Conservation (phyloP, 2,113 vertebrate species). For the Bubalus kerabau region DNA sequence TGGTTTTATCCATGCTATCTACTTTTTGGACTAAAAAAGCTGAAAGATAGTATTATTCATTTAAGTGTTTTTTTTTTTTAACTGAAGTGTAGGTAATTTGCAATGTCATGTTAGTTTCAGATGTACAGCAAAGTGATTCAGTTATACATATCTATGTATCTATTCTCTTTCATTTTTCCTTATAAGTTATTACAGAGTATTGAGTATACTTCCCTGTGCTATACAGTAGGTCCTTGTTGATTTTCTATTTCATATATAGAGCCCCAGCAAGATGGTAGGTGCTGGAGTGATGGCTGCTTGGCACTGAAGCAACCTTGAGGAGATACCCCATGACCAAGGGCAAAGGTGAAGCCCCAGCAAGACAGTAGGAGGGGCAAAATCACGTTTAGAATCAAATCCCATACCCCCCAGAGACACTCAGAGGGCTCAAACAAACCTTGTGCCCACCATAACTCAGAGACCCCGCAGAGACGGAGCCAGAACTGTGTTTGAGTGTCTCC, state of each 20-base stretch:
- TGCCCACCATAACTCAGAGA: not conserved
- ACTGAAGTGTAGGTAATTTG: not conserved
- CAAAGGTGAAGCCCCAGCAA: not conserved
- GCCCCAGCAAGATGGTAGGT: not conserved
- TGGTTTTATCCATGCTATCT: not conserved
- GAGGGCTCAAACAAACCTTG: not conserved
- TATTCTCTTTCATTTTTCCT: not conserved
- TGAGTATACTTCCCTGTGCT: not conserved
- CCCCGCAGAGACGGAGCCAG: not conserved
- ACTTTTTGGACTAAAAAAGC: not conserved
- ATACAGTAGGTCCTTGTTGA: not conserved
- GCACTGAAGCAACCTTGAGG: not conserved
- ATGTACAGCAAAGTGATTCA: not conserved
- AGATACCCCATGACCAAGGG: not conserved
- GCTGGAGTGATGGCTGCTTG: not conserved
- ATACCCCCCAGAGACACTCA: not conserved
- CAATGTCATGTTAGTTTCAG: not conserved
- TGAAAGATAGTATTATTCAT: not conserved
- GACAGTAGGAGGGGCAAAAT: not conserved
- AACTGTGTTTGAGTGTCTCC: not conserved
- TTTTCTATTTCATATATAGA: not conserved
- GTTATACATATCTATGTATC: not conserved
- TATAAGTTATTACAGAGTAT: not conserved
- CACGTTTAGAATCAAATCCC: not conserved
- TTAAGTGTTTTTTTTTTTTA: not conserved